These are phyloP conservation scores for Chiroxiphia lanceolata DNA, from an alignment of 2,797 vertebrate genomes.

Conservation along the genomic window DNA sequence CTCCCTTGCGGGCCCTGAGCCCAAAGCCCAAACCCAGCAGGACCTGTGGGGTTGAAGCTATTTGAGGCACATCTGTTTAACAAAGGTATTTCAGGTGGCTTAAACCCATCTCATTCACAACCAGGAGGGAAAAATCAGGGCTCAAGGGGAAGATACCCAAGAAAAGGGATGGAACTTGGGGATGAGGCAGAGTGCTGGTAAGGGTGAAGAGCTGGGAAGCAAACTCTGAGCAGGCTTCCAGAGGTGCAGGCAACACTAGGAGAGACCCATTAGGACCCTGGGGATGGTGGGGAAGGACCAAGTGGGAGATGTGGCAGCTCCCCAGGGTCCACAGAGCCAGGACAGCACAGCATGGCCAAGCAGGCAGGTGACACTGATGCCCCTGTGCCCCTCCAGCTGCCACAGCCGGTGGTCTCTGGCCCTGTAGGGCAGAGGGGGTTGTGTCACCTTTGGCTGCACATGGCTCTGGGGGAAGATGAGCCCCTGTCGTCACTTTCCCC, in stretches of 20 bases:
- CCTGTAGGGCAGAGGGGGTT: background rate
- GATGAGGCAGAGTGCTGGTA: background rate
- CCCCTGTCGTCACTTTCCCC: background rate
- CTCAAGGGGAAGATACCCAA: background rate
- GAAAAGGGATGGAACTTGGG: background rate
- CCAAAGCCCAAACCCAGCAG: background rate
- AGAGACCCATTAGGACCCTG: fast-evolving
- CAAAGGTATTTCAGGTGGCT: background rate
- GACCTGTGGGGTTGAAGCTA: background rate
- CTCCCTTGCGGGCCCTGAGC: background rate
- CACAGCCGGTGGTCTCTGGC: fast-evolving
- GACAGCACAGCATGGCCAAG: fast-evolving
- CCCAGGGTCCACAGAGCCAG: background rate
- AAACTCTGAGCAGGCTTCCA: background rate
- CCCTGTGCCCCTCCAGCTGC: background rate
- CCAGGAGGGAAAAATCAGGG: background rate
- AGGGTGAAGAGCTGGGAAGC: background rate
- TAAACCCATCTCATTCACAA: background rate
- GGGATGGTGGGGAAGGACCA: background rate
- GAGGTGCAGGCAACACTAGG: background rate
- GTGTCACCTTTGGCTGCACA: background rate
- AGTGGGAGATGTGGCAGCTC: background rate
- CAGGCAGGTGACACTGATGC: fast-evolving
- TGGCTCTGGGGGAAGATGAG: background rate
- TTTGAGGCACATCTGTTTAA: background rate